Evolutionary conservation across 2,113 vertebrate genomes (phyloP), one percentile per base, ranked within the genome.

Genomic region (Takifugu bimaculatus): DNA sequence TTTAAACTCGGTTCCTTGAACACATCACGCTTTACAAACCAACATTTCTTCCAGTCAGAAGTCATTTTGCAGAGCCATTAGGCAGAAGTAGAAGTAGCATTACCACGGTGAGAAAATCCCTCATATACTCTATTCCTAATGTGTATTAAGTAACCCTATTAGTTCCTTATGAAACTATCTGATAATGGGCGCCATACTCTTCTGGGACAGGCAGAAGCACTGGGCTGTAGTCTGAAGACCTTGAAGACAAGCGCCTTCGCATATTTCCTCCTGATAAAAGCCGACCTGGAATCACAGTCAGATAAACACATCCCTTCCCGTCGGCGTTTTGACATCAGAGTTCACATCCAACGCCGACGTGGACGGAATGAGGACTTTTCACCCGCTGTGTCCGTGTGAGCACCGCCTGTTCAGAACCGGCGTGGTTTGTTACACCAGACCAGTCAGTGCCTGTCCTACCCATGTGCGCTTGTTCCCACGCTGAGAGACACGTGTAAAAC

Each of bases 391-490:
- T 10, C 11, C 35, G 72, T 50, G 27, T 66, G 67, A 29, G 72
- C 70, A 67, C 56, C 54, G 48, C 26, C 66, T 54, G 73, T 73
- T 77, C 39, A 1, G 48, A 11, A 10, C 44, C 54, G 64, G 60
- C 83, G 75, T 75, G 75, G 66, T 83, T 75, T 77, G 74, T 77
- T 81, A 54, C 78, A 57, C 70, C 62, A 48, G 60, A 56, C 52
- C 74, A 44, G 63, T 74, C 72, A 50, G 26, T 14, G 75, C 68
- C 50, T 63, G 68, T 77, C 68, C 70, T 68, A 65, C 77, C 67
- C 73, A 83, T 81, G 81, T 84, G 77, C 81, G 78, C 84, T 80
- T 83, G 72, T 76, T 81, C 57, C 74, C 52, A 72, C 74, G 61
- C 52, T 4, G 74, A 86, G 72, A 82, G 32, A 35, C 4, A 35